Base-by-base conservation (phyloP, 2,797 vertebrate species). In the Botia almorhae region DNA sequence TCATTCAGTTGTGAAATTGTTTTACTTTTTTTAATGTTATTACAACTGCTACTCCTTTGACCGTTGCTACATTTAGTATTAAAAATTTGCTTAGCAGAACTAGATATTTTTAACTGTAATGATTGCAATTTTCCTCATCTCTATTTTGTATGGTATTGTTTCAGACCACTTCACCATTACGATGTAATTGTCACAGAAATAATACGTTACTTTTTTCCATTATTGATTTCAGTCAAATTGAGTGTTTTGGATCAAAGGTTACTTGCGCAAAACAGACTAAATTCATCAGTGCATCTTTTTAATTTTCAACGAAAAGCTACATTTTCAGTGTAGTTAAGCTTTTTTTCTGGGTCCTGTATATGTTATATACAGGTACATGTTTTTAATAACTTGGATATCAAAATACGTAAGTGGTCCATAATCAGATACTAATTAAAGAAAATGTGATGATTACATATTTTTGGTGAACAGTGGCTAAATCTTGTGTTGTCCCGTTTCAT, bases 41-140 rank as follows among this genome's bases (percentile, higher is more conserved):
- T 91, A 91, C 92, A 93, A 93, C 90, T 91, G 91, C 91, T 93
- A 94, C 92, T 93, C 91, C 92, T 93, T 93, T 91, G 92, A 93
- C 93, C 92, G 92, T 94, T 85, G 93, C 93, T 93, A 93, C 92
- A 92, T 92, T 94, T 95, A 94, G 93, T 93, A 93, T 90, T 92
- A 91, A 93, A 26, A 91, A 92, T 93, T 90, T 86, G 92, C 93
- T 93, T 94, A 94, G 93, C 91, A 89, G 90, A 92, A 91, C 88
- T 94, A 94, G 93, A 93, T 92, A 91, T 93, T 93, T 94, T 84
- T 88, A 93, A 92, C 90, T 94, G 93, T 94, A 93, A 92, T 84
- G 85, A 94, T 93, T 86, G 91, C 91, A 83, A 91, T 91, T 93
- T 93, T 94, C 92, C 92, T 93, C 92, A 91, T 89, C 90, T 93